A percentile compares a stretch with the other conserved stretches of the same genome.
Conservation (phyloP, 2,797 vertebrate species). For the Pantherophis alleghaniensis region DNA sequence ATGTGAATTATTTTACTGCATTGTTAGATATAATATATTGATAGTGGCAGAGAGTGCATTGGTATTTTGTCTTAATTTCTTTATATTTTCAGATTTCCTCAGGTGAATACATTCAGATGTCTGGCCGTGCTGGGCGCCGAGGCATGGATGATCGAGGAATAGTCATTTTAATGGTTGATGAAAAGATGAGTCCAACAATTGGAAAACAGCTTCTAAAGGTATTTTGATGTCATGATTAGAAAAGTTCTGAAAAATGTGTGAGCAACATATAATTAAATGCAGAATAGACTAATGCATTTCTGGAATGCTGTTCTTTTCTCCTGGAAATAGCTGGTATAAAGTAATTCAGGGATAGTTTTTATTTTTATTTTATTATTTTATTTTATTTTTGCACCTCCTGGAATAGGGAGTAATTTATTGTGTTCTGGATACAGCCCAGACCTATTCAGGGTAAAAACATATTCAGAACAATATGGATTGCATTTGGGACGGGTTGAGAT, state of each 20-base stretch:
- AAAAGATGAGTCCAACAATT: slow-evolving; percentile 95
- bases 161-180: slow-evolving; percentile 98
- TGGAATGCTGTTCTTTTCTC: background rate
- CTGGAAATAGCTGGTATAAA: background rate
- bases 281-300: background rate
- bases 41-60: background rate
- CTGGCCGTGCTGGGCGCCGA: slow-evolving; percentile 93
- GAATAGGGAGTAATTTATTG: background rate
- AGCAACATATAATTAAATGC: background rate
- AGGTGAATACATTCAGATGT: slow-evolving; percentile 99
- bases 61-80: background rate
- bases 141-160: slow-evolving; percentile 99
- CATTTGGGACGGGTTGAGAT: background rate
- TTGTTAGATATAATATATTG: background rate
- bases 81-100: slow-evolving; percentile 84
- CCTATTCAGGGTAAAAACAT: background rate
- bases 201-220: slow-evolving; percentile 98
- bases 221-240: slow-evolving; percentile 29
- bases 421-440: background rate
- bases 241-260: background rate
- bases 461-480: background rate
- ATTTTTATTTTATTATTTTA: background rate
- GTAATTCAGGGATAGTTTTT: background rate
- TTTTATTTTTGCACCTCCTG: background rate
- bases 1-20: background rate